Evolutionary conservation across 2,888 invertebrate species (phyloP).

Genomic region (Cosmia pyralina): DNA sequence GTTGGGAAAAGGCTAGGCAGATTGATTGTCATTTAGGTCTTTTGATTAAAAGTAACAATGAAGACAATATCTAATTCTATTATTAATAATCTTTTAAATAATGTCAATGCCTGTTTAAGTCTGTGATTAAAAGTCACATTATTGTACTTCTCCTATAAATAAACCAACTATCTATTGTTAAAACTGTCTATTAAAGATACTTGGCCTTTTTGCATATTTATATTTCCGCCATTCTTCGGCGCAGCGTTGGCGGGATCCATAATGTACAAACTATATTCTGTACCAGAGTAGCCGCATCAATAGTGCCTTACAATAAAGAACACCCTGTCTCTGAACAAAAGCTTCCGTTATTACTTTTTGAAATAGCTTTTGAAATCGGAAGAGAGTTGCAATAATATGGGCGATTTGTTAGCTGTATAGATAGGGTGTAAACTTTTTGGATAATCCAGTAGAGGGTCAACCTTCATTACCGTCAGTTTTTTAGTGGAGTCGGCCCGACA

Average conservation of each 20-base stretch:
- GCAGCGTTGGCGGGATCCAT: slow-evolving; percentile 9
- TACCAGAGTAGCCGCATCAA: slow-evolving; percentile 6
- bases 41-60: neutral
- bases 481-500: neutral
- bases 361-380: slow-evolving; percentile 15
- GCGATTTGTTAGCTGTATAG: slow-evolving; percentile 13
- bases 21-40: neutral
- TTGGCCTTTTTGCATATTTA: slow-evolving; percentile 2
- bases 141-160: neutral
- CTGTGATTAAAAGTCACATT: neutral
- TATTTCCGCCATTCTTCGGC: slow-evolving; percentile 1
- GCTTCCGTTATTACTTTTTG: slow-evolving; percentile 28
- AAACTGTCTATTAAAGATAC: slow-evolving; percentile 17
- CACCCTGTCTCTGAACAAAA: slow-evolving; percentile 23
- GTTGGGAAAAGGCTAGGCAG: too few relatives aligned
- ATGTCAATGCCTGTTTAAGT: neutral
- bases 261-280: slow-evolving; percentile 30
- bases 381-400: slow-evolving; percentile 33
- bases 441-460: slow-evolving; percentile 24
- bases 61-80: too few relatives aligned
- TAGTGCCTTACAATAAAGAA: slow-evolving; percentile 21
- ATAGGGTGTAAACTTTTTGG: slow-evolving; percentile 35
- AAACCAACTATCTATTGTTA: slow-evolving; percentile 3
- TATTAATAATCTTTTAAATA: too few relatives aligned
- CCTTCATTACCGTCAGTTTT: slow-evolving; percentile 29